Base-by-base conservation (phyloP, 2,113 vertebrate genomes). In the Lophochroa leadbeateri region DNA sequence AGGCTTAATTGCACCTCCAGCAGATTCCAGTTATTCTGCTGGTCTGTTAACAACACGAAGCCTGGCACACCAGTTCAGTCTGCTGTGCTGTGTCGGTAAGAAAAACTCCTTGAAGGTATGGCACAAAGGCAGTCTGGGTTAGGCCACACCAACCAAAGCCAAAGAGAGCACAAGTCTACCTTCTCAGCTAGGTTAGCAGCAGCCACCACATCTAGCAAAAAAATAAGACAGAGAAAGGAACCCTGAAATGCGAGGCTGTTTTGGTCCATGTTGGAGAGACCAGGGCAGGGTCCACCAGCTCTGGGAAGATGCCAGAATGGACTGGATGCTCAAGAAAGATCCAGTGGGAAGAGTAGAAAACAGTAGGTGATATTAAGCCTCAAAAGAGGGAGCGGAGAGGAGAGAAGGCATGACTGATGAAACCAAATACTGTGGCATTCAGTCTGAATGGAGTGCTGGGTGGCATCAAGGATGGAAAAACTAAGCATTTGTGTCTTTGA, bases 21-120 rank as follows among this genome's bases (percentile, higher is more conserved):
- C 96, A 97, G 96, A 96, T 94, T 92, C 96, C 95, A 96, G 96
- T 97, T 94, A 96, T 96, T 92, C 90, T 94, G 95, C 86, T 95
- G 92, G 92, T 92, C 92, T 97, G 94, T 90, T 94, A 95, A 94
- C 72, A 95, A 94, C 95, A 84, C 23, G 0, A 69, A 93, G 94
- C 90, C 88, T 95, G 94, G 95, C 94, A 96, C 0, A 7, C 80
- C 17, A 28, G 80, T 43, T 58, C 41, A 63, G 80, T 53, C 55
- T 0, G 0, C 87, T 9, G 13, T 21, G 46, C 64, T 53, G 77
- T 1, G 4, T 13, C 82, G 77, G 69, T 79, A 93, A 76, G 80
- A 88, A 94, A 92, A 93, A 18, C 35, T 90, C 82, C 92, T 76
- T 77, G 75, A 72, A 94, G 90, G 21, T 57, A 75, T 15, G 72